Percentiles rank a stretch among this genome's conserved stretches.
phyloP scores from a whole-genome alignment of 2,888 invertebrate species.

The Cheilosia pagana region DNA sequence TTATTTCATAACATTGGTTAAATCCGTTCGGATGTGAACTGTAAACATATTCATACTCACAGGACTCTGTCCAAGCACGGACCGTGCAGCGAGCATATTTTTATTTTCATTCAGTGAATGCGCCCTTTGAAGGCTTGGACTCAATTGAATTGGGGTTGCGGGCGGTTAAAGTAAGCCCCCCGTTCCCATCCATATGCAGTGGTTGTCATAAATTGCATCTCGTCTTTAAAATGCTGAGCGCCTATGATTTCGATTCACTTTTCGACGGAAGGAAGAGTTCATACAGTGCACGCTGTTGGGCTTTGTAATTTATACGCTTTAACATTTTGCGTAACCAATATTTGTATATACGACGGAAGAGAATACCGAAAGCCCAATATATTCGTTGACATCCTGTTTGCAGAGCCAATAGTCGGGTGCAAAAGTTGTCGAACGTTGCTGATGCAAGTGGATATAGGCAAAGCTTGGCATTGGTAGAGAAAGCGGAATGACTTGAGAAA shows the following conservation, averaged over 20 bases:
- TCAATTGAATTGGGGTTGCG: slow-evolving; percentile 2
- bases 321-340: slow-evolving; percentile 16
- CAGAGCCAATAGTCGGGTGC: neutral
- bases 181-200: neutral
- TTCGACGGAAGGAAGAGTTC: slow-evolving; percentile 19
- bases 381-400: neutral
- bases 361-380: neutral
- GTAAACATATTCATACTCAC: slow-evolving; percentile 40
- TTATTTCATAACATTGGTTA: slow-evolving; percentile 22
- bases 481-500: too few species aligned
- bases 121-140: slow-evolving; percentile 7
- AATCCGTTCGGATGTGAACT: slow-evolving; percentile 49
- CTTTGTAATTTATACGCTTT: slow-evolving; percentile 16
- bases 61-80: slow-evolving; percentile 5
- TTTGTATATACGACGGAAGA: slow-evolving; percentile 7
- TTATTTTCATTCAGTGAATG: slow-evolving; percentile 33
- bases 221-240: neutral
- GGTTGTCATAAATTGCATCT: neutral
- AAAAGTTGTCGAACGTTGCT: neutral
- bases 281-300: neutral
- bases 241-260: neutral
- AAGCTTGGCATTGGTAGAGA: too few species aligned
- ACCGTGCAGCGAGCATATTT: slow-evolving; percentile 26
- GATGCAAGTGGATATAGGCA: too few species aligned
- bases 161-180: neutral